A percentile compares a stretch with the other conserved stretches of the same genome.
These are phyloP conservation scores for Protosalanx chinensis DNA, from an alignment of 2,797 vertebrate species.

Conservation along the genomic window DNA sequence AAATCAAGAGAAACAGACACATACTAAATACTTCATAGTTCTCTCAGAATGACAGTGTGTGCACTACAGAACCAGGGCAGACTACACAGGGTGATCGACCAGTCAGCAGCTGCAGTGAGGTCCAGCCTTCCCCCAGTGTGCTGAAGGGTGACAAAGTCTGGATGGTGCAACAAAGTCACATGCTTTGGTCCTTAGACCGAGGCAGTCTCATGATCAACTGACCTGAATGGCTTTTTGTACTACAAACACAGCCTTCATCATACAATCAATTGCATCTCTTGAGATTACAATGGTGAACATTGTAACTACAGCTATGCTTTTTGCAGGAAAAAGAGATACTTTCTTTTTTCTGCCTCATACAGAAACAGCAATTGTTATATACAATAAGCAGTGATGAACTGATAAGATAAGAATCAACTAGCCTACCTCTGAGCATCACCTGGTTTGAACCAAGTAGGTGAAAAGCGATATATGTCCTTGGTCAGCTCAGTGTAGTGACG, in stretches of 20 bases:
- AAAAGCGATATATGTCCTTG: conserved; percentile 82
- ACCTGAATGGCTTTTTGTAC: conserved; percentile 12
- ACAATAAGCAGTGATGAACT: not conserved
- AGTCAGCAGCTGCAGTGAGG: not conserved
- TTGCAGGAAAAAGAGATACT: too few relatives aligned
- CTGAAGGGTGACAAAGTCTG: not conserved
- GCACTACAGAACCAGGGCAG: too few relatives aligned
- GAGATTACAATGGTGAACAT: not conserved
- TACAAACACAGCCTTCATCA: not conserved
- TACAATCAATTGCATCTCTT: not conserved
- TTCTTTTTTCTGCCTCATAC: not conserved
- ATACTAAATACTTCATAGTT: not conserved
- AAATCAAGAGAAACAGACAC: not conserved
- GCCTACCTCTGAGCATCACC: conserved; percentile 79
- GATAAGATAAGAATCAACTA: not conserved
- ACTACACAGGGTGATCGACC: too few relatives aligned
- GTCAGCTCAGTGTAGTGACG: conserved; percentile 83
- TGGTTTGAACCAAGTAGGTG: conserved; percentile 73
- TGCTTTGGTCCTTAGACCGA: not conserved
- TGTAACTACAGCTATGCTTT: not conserved
- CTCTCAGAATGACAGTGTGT: too few relatives aligned
- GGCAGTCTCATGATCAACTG: not conserved
- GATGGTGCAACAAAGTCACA: conserved; percentile 21
- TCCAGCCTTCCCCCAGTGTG: not conserved
- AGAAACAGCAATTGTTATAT: not conserved